Evolutionary conservation across 37 sponge, comb jelly and placozoan species (phyloP).

Genomic region (Oopsacas minuta): DNA sequence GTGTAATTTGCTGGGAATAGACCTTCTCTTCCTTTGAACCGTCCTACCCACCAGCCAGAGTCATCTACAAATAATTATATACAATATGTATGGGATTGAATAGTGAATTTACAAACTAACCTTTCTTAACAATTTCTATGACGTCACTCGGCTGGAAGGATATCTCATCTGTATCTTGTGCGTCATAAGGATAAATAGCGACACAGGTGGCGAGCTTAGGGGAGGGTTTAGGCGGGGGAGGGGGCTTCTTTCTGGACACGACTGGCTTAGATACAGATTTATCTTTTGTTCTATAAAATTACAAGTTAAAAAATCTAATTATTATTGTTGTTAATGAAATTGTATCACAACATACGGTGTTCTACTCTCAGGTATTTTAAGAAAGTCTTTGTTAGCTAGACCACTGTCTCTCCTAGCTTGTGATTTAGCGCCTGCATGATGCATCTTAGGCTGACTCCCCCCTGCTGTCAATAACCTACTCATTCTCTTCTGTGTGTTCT

Average conservation of each 20-base stretch:
- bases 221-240: slow-evolving; percentile 49
- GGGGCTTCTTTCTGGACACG: slow-evolving; percentile 26
- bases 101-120: slow-evolving; percentile 16
- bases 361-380: slow-evolving; percentile 1
- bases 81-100: not conserved
- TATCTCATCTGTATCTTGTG: slow-evolving; percentile 84
- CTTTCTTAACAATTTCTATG: slow-evolving; percentile 69
- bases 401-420: slow-evolving; percentile 12
- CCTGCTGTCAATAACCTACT: not conserved
- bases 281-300: not conserved
- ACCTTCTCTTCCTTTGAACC: slow-evolving; percentile 68
- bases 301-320: not conserved
- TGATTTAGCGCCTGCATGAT: not conserved
- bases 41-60: slow-evolving; percentile 90
- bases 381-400: not conserved
- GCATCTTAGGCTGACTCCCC: slow-evolving; percentile 17
- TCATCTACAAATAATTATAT: slow-evolving; percentile 36
- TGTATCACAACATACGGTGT: not conserved
- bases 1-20: slow-evolving; percentile 89
- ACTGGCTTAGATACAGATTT: not conserved
- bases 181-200: slow-evolving; percentile 81
- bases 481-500: slow-evolving; percentile 7
- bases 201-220: slow-evolving; percentile 38
- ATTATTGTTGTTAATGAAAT: not conserved
- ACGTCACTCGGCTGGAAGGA: slow-evolving; percentile 52